Evolutionary conservation across 2,113 vertebrate genomes (phyloP), one percentile per base, ranked within the genome.

Genomic region (Apistogramma diplotaenia): DNA sequence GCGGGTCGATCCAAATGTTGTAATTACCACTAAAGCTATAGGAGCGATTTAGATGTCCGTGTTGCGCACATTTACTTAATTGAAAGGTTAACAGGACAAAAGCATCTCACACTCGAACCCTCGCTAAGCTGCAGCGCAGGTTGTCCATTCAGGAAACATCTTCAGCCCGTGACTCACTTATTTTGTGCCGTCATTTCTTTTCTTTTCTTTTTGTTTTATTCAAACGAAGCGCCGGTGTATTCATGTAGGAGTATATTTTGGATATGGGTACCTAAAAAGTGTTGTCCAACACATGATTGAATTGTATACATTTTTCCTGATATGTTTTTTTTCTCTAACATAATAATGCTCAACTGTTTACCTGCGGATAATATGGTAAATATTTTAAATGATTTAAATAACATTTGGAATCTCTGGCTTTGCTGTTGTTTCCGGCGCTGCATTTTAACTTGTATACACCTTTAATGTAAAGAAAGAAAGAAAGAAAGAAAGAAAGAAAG

Each of bases 31-130:
- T 78, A 62, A 83, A 89, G 83, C 86, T 87, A 71, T 76, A 67
- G 82, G 74, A 87, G 82, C 60, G 60, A 87, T 89, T 84, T 65
- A 75, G 74, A 83, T 55, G 84, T 71, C 73, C 85, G 79, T 58
- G 89, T 89, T 88, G 92, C 89, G 89, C 91, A 54, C 81, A 83
- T 90, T 88, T 80, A 76, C 79, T 79, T 91, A 92, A 91, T 92
- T 89, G 86, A 90, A 90, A 92, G 91, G 92, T 92, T 89, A 92
- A 92, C 89, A 85, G 85, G 89, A 76, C 65, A 72, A 81, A 87
- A 21, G 76, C 79, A 74, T 90, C 70, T 79, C 77, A 51, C 49
- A 23, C 74, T 70, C 40, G 23, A 85, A 81, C 84, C 79, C 82
- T 75, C 9, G 57, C 65, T 43, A 10, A 5, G 54, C 67, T 7